Base-by-base conservation (phyloP, 2,888 invertebrate genomes). In the Bedellia somnulentella region DNA sequence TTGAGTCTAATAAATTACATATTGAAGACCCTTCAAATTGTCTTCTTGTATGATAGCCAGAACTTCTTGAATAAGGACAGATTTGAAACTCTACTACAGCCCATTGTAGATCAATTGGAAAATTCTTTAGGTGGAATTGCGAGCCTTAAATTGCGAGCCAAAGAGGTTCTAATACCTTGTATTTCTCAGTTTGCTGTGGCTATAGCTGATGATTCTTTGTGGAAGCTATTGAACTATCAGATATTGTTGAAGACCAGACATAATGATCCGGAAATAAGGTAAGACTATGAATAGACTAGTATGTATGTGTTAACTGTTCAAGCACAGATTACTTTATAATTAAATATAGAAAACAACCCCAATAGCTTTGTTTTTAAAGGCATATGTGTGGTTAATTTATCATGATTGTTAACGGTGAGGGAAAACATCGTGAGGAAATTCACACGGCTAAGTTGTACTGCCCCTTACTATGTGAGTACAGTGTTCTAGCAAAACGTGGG, bases 141-240 rank as follows among this genome's bases (percentile, higher is more conserved):
- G 10, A 53, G 54, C 11, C 81, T 87, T 44, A 79, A 82, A 43
- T 51, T 62, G 2, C 78, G 89, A 29, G 79, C 84, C 0, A 57
- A 56, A 29, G 67, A 80, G 27, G 56, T 83, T 13, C 62, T 95
- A 17, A 83, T 84, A n/a, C 86, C 87, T 0, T 90, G 91, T 48
- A 78, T 95, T 35, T 84, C 88, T 1, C 86, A 91, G 46, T 84
- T 96, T 45, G 88, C 90, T 0, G 84, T 87, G 8, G 87, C 89
- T 0, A 84, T 86, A 2, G 86, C 85, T 2, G 93, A 93, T 49
- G 93, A 95, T 54, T 82, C 89, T 0, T 60, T 91, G 15, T 94
- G 94, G 88, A 94, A 94, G 52, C 82, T 89, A 43, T 67, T 96
- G 37, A 93, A 94, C 53, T 93, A 94, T 57, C 91, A 94, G 55